Base-by-base conservation (phyloP, 2,797 vertebrate genomes). In the Cottoperca gobio region DNA sequence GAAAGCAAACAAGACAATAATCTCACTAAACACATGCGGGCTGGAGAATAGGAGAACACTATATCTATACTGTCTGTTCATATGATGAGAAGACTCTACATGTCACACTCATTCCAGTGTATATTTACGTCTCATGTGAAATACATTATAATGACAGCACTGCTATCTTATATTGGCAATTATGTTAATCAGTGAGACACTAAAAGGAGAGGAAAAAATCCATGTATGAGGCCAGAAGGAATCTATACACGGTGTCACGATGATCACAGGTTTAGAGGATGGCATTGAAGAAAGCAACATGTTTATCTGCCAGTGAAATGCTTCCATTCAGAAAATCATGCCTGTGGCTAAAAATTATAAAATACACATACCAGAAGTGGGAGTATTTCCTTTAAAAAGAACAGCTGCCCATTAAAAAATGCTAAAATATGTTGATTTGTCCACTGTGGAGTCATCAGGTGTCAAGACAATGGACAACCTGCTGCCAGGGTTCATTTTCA, bases 401-500 rank as follows among this genome's bases (percentile, higher is more conserved):
- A 14, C 54, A 50, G 7, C 17, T 61, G 17, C 6, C 9, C 4
- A 26, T 60, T 35, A 54, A 67, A 75, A 59, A 6, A 73, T 46
- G 39, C 24, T 63, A 13, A 72, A 78, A 54, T 40, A 45, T 70
- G 42, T 10, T 21, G 3, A 28, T 45, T 50, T 6, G 10, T 60
- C 55, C 39, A 43, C 1, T 45, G 16, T 6, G 10, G 14, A 58
- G 43, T 8, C 19, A 39, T 55, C 26, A 35, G 23, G 33, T 17
- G n/a, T 70, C 46, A 65, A 42, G 19, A 54, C 62, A 28, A 55
- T 46, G 43, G 48, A 45, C 28, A 45, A 43, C 45, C 57, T 66
- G 66, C 24, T 70, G 33, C 24, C 43, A 12, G 12, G 5, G 24
- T 39, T 13, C 31, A 70, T 59, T 23, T 61, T 52, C 37, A 52